Evolutionary conservation across 2,113 vertebrate species (phyloP).

Genomic region (Lasiurus cinereus): DNA sequence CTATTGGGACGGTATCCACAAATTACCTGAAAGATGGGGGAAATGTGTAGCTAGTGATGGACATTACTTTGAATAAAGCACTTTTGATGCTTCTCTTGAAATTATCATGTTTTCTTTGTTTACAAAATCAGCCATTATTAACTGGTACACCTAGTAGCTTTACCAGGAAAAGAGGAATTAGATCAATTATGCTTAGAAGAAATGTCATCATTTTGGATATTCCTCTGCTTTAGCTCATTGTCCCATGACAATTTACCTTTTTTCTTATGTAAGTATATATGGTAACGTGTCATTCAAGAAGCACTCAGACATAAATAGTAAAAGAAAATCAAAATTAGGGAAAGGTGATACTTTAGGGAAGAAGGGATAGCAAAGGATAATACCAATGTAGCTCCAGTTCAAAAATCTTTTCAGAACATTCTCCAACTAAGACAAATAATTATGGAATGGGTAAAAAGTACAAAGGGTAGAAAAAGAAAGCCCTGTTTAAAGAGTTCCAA

Average conservation of each 20-base stretch:
- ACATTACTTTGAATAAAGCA: no score
- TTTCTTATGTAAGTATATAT: background rate
- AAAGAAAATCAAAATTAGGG: background rate
- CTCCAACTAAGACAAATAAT: constrained; percentile 44
- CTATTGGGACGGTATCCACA: no score
- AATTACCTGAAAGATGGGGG: no score
- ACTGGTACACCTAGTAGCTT: background rate
- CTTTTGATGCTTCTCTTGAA: no score
- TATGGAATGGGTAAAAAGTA: background rate
- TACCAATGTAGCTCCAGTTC: background rate
- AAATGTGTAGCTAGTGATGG: no score
- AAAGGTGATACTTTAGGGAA: background rate
- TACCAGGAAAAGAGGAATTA: background rate
- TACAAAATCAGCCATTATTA: no score
- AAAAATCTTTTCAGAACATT: constrained; percentile 13
- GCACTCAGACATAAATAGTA: background rate
- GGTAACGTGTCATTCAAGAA: background rate
- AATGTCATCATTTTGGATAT: background rate
- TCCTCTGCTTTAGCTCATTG: background rate
- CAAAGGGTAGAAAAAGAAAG: background rate
- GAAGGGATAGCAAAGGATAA: background rate
- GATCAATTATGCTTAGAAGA: background rate
- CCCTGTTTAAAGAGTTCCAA: background rate
- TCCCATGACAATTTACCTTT: background rate
- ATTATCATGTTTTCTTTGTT: no score